Evolutionary conservation across 2,888 invertebrate genomes (phyloP), one percentile per base, ranked within the genome.

Genomic region (Adela reaumurella): DNA sequence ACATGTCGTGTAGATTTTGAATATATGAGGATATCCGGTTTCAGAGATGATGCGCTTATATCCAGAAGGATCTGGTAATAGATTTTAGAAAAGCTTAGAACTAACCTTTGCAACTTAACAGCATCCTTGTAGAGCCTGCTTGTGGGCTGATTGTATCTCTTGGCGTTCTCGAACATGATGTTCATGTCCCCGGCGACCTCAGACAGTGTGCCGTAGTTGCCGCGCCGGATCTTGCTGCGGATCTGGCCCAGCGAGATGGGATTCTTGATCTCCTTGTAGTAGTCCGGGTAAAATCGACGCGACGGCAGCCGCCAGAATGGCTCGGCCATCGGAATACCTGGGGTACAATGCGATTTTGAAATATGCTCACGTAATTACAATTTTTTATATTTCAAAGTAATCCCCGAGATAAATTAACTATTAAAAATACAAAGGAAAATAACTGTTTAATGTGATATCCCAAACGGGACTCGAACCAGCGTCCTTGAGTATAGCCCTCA

Each of bases 131-230:
- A 92, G 46, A 92, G 74, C 55, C 85, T 81, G 0, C 91, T 90
- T n/a, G 88, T 86, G 41, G 88, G 88, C 52, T 88, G 76, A 62
- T 94, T 94, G 66, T 92, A 94, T 59, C 87, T 87, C 62, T 90
- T 91, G 11, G 98, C 98, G 72, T 99, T 99, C 64, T 96, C 94
- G 68, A 98, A 94, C 89, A 98, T 94, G 46, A 96, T 86, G 63
- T 94, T 95, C 81, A 99, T 84, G 65, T 99, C 98, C 1, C 90
- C 90, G 1, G 95, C 93, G 43, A 98, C 87, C 66, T 96, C 94
- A 20, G 89, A 90, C 1, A 96, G 81, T 11, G 90, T 92, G 0
- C 88, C 89, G 64, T 94, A 95, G 56, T 85, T 86, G 19, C 90
- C 90, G 55, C 86, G 87, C 59, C 87, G 83, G n/a, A 94, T 82